Evolutionary conservation across 2,113 vertebrate species (phyloP), one percentile per base, ranked within the genome.

Genomic region (Apistogramma diplotaenia): DNA sequence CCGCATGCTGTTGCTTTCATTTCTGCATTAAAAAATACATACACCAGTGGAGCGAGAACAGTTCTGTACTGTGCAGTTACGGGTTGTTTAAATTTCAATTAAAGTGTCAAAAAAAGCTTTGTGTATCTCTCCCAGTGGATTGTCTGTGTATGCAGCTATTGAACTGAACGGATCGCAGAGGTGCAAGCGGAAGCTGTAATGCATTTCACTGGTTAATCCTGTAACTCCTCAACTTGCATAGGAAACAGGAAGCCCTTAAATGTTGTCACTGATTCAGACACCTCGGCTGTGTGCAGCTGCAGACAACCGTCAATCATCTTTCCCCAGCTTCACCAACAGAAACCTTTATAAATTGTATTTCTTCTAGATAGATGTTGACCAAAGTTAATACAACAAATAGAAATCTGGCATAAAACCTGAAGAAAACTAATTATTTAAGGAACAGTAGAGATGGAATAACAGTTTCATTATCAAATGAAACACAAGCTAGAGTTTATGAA

Each of bases 41-140:
- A 56, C 10, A 56, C 53, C 23, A 58, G 3, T 8, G 13, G 8
- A 21, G 13, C 13, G 21, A 53, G 21, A 67, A 54, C 53, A 81
- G 65, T 49, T 40, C 18, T 12, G n/a, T 7, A n/a, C 8, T 76
- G 51, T 74, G 70, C n/a, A 23, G n/a, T 40, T 40, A 27, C 31
- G 16, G 29, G 57, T 19, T 58, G 40, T 53, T 76, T 49, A 71
- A 76, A 76, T 43, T 65, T 58, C 57, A 73, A 33, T 59, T 43
- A 31, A 76, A 49, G 21, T 43, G 35, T 77, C 58, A 59, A 65
- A 74, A 35, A 61, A 12, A 19, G 25, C 12, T 25, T 12, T 72
- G 21, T 78, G 5, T 76, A 37, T 59, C 60, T 35, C 15, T n/a
- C 57, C 29, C 57, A 59, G 29, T 18, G 57, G 8, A 19, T 9